These are phyloP conservation scores for Andinoacara biseriatus DNA, from an alignment of 2,113 vertebrate genomes.

Conservation along the genomic window DNA sequence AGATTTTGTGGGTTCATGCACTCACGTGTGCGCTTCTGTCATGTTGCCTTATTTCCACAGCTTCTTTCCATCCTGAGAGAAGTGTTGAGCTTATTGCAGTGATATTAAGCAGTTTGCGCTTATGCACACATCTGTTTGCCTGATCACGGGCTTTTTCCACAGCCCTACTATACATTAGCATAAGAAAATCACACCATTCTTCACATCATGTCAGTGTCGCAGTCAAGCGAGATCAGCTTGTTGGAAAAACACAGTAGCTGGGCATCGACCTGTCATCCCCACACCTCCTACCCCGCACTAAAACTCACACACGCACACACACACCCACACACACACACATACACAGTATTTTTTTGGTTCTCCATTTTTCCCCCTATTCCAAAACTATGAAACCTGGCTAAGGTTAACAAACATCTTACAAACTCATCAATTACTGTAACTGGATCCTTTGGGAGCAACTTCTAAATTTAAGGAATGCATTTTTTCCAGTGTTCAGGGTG, in stretches of 20 bases:
- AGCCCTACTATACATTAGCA: constrained; percentile 58
- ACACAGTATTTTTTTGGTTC: constrained; percentile 41
- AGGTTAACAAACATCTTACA: constrained; percentile 74
- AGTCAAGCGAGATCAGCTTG: constrained; percentile 45
- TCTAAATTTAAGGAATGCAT: constrained; percentile 77
- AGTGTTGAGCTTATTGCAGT: constrained; percentile 77
- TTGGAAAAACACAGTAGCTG: constrained; percentile 70
- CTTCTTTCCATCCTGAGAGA: constrained; percentile 71
- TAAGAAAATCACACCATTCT: constrained; percentile 58
- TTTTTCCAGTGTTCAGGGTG: constrained; percentile 69
- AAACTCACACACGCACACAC: neutral
- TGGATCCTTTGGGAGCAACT: constrained; percentile 72
- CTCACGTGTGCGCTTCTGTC: constrained; percentile 61
- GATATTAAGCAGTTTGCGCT: constrained; percentile 74
- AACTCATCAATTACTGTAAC: constrained; percentile 81
- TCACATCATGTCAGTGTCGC: constrained; percentile 60
- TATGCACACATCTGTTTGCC: constrained; percentile 79
- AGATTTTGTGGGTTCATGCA: constrained; percentile 31
- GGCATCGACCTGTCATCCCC: constrained; percentile 12
- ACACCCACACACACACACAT: neutral
- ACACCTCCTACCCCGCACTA: neutral
- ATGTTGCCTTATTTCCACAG: constrained; percentile 70
- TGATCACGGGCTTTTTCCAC: constrained; percentile 73
- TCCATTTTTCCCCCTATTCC: constrained; percentile 17
- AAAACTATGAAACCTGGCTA: constrained; percentile 65